Evolutionary conservation across 2,797 vertebrate species (phyloP).

Genomic region (Tiaroga cobitis): DNA sequence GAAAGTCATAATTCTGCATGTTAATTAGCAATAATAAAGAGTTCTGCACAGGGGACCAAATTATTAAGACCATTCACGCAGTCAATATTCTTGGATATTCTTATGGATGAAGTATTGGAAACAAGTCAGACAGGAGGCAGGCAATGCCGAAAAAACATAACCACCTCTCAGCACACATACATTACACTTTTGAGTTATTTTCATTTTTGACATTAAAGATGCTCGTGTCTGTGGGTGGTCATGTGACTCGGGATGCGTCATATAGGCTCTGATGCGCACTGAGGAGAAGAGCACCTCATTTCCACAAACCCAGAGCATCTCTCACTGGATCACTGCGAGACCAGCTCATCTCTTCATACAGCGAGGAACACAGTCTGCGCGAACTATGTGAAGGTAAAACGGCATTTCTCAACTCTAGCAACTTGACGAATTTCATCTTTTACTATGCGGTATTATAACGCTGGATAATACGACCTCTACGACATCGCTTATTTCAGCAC

Average conservation of each 20-base stretch:
- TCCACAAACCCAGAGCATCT: not conserved
- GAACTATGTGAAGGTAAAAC: conserved; percentile 83
- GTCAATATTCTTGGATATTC: not conserved
- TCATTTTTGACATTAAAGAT: conserved; percentile 27
- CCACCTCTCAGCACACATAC: not conserved
- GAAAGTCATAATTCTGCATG: not conserved
- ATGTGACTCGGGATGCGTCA: conserved; percentile 24
- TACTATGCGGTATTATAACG: not conserved
- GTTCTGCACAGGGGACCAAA: not conserved
- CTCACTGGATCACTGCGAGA: conserved; percentile 14
- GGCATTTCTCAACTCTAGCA: not conserved
- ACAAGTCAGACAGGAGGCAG: not conserved
- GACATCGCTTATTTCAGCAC: not conserved
- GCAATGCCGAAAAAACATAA: not conserved
- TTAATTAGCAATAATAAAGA: not conserved
- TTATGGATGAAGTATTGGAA: not conserved
- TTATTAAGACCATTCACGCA: not conserved
- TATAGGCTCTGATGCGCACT: conserved; percentile 14
- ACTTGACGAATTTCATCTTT: not conserved
- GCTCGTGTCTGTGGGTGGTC: conserved; percentile 33
- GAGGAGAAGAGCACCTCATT: conserved; percentile 18
- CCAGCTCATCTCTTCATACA: conserved; percentile 59
- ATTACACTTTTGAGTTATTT: not conserved
- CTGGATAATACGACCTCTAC: not conserved
- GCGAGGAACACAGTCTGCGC: conserved; percentile 67